phyloP scores from a whole-genome alignment of 2,888 invertebrate species.

The Agonopterix alstromeriana region DNA sequence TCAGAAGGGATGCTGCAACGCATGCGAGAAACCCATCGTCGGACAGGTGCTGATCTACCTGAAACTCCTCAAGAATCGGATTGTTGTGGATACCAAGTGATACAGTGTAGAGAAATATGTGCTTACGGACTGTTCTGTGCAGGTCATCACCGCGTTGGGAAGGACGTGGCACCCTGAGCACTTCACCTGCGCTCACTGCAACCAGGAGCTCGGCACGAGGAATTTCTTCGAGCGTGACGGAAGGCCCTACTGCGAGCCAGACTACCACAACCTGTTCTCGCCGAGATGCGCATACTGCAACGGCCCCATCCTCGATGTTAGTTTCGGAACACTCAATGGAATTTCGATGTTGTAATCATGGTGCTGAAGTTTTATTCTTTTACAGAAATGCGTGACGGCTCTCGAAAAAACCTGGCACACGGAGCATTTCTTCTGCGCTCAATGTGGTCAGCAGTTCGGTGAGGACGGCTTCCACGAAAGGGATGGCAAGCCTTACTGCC shows the following conservation, averaged over 20 bases:
- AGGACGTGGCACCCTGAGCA: conserved; percentile 99
- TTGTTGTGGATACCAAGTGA: conserved; percentile 1
- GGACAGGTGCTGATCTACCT: conserved; percentile 83
- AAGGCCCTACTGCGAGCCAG: conserved; percentile 97
- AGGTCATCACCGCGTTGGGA: conserved; percentile 96
- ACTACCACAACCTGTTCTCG: conserved; percentile 99
- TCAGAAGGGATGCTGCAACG: conserved; percentile 99
- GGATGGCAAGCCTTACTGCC: conserved; percentile 97
- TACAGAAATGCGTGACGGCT: conserved; percentile 98
- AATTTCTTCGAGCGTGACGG: conserved; percentile 99
- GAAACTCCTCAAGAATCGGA: conserved; percentile 10
- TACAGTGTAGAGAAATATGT: conserved; percentile 13
- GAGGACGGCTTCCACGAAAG: conserved; percentile 99
- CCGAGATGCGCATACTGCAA: conserved; percentile 99
- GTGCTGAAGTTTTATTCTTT: conserved; percentile 31
- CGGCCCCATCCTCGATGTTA: conserved; percentile 98
- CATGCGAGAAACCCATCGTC: conserved; percentile 99
- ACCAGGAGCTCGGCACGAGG: conserved; percentile 95
- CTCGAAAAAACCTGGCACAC: conserved; percentile 99
- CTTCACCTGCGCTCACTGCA: conserved; percentile 98
- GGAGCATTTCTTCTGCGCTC: conserved; percentile 99
- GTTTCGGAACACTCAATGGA: conserved; percentile 30
- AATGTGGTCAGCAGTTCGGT: conserved; percentile 97
- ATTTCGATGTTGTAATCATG: not conserved
- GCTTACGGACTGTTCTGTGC: conserved; percentile 42